These are phyloP conservation scores for Leptinotarsa undecemlineata DNA, from an alignment of 1,140 invertebrate genomes.

Conservation along the genomic window DNA sequence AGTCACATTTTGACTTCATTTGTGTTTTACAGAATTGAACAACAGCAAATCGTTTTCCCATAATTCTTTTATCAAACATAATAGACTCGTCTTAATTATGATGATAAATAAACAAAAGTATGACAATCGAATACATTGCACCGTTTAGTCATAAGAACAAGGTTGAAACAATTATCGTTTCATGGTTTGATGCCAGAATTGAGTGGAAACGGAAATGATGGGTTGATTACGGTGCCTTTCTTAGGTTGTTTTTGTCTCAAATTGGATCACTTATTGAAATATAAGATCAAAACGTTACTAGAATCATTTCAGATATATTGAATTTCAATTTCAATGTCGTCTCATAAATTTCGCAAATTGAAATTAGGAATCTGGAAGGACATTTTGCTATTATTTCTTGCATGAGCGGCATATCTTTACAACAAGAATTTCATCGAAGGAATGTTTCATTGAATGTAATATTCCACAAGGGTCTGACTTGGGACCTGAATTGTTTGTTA, in stretches of 20 bases:
- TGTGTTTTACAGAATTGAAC: neutral
- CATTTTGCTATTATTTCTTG: too few species aligned
- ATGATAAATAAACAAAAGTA: constrained; percentile 1
- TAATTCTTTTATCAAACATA: neutral
- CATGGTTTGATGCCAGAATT: constrained; percentile 1
- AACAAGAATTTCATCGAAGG: too few species aligned
- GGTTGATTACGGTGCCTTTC: neutral
- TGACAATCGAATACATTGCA: neutral
- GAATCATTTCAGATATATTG: too few species aligned
- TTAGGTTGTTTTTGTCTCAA: neutral
- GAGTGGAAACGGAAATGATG: neutral
- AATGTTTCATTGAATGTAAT: too few species aligned
- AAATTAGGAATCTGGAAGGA: too few species aligned
- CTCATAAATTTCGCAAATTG: too few species aligned
- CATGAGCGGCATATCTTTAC: too few species aligned
- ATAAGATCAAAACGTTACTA: neutral
- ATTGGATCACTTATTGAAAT: neutral
- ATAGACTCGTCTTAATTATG: constrained; percentile 6
- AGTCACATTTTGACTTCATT: neutral
- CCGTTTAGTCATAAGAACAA: neutral
- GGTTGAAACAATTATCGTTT: constrained; percentile 7
- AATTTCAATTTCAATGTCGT: too few species aligned
- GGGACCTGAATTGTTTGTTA: too few species aligned
- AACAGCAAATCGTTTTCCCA: neutral
- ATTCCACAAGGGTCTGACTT: too few species aligned